phyloP scores from a whole-genome alignment of 2,797 vertebrate species.

The Xenops minutus region DNA sequence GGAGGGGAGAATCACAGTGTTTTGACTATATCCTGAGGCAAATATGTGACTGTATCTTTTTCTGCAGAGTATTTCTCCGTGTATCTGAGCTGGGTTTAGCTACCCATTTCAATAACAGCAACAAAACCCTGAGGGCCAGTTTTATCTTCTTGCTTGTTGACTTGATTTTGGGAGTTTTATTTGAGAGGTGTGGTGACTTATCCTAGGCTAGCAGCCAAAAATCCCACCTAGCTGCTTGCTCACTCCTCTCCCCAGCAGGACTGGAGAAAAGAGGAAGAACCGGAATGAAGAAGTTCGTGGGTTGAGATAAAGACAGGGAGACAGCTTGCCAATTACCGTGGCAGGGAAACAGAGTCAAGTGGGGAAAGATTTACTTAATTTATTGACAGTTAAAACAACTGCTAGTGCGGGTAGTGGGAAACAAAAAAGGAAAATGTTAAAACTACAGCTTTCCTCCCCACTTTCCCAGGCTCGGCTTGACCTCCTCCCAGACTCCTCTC shows the following conservation, averaged over 20 bases:
- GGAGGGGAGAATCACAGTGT: not conserved
- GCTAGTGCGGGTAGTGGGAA: not conserved
- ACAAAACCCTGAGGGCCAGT: not conserved
- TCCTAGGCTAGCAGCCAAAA: not conserved
- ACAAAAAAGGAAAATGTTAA: not conserved
- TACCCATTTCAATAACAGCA: not conserved
- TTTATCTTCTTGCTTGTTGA: not conserved
- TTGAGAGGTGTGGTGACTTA: not conserved
- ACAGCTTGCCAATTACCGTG: not conserved
- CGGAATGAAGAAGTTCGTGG: not conserved
- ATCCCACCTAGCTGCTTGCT: not conserved
- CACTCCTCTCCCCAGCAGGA: not conserved
- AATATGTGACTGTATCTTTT: not conserved
- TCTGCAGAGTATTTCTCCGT: not conserved
- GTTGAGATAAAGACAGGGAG: not conserved
- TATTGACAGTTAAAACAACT: not conserved
- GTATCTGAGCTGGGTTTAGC: not conserved
- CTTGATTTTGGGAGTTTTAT: not conserved
- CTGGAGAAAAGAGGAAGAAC: not conserved
- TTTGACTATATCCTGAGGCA: not conserved
- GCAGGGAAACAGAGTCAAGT: not conserved
- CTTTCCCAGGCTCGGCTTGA: slow-evolving; percentile 24
- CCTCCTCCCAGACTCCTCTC: not conserved
- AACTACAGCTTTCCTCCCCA: not conserved
- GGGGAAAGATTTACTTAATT: not conserved